phyloP scores from a whole-genome alignment of 1,140 invertebrate genomes.

The Drosophila nikananu region DNA sequence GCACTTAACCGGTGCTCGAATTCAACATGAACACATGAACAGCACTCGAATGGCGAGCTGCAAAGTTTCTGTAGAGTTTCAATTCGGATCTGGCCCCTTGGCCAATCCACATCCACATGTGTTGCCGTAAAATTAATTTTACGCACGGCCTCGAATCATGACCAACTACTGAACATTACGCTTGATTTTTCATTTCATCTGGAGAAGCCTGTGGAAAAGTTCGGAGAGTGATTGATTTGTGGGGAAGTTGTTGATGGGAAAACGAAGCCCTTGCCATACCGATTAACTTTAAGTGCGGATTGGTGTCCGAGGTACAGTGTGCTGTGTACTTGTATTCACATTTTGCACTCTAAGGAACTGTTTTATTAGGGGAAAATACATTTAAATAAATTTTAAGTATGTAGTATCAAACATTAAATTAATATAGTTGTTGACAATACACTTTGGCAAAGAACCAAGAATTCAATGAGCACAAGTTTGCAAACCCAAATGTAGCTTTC shows the following conservation, averaged over 20 bases:
- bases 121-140: constrained; percentile 58
- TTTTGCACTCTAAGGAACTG: background rate
- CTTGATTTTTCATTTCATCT: constrained; percentile 34
- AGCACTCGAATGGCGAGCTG: constrained; percentile 29
- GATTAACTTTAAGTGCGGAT: background rate
- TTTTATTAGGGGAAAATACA: background rate
- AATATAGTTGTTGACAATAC: background rate
- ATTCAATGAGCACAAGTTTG: background rate
- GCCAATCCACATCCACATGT: constrained; percentile 51
- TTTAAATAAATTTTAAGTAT: background rate
- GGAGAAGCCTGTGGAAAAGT: constrained; percentile 29
- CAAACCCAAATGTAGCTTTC: background rate
- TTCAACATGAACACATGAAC: constrained; percentile 28
- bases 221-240: constrained; percentile 29
- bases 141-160: constrained; percentile 59
- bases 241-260: constrained; percentile 19
- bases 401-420: background rate
- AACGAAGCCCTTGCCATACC: constrained; percentile 18
- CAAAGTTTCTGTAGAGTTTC: constrained; percentile 37
- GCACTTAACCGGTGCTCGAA: constrained; percentile 40
- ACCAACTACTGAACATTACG: constrained; percentile 44
- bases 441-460: too few relatives aligned
- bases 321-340: background rate
- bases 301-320: background rate
- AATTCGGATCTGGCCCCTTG: constrained; percentile 37